Evolutionary conservation across 2,113 vertebrate genomes (phyloP), one percentile per base, ranked within the genome.

Genomic region (Hoplias malabaricus): DNA sequence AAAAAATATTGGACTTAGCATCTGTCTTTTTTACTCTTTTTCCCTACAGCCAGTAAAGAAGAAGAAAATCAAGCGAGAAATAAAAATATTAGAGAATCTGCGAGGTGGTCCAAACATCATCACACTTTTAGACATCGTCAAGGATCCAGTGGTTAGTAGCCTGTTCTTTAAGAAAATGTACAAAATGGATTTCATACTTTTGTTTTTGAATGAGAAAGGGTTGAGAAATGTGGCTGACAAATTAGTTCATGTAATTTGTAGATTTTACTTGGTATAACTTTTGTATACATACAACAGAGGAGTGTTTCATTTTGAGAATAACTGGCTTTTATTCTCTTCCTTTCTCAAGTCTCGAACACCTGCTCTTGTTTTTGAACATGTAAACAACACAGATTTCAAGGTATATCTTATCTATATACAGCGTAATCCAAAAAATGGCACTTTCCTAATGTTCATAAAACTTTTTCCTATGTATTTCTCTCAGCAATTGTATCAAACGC

Each of bases 381-480:
- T 92, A 79, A 92, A 92, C 86, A 92, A 92, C 87, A 92, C 90
- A 56, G 90, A 92, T 34, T 92, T 91, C 66, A 92, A 92, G 90
- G 90, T 92, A 69, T 8, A 3, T 6, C 5, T 48, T 61, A 0
- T 7, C 27, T 4, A 27, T 34, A 5, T 27, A 34, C 25, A 65
- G 59, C n/a, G 4, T 48, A 21, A 63, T 1, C 4, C 5, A 46
- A 57, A 27, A 25, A 42, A 70, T 53, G 19, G 16, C 12, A 23
- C 23, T 36, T 62, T 50, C 25, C 3, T 8, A 46, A 43, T 23
- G n/a, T 38, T 14, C 48, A 31, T 10, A 59, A 14, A 73, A 21
- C 11, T 33, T 40, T 27, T n/a, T 43, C 50, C 3, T 68, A n/a
- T 71, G 27, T 72, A 54, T 63, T 13, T n/a, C 54, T 5, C 23